Evolutionary conservation across 2,888 invertebrate genomes (phyloP).

Genomic region (Rapana venosa): DNA sequence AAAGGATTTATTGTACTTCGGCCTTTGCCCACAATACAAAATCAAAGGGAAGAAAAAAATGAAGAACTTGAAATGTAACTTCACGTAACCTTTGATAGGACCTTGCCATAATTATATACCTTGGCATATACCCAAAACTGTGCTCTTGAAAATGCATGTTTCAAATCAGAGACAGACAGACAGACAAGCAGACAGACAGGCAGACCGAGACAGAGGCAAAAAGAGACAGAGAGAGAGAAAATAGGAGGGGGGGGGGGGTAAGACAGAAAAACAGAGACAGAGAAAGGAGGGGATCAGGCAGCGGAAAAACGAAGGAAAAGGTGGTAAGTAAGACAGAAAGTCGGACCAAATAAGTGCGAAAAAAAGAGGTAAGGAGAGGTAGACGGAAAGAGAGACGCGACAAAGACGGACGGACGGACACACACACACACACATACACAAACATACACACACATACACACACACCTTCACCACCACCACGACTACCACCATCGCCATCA

Average conservation of each 20-base stretch:
- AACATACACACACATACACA: neutral
- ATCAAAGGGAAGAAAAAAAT: no score
- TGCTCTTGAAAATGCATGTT: no score
- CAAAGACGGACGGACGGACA: neutral
- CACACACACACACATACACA: neutral
- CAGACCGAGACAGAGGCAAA: neutral
- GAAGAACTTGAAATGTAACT: no score
- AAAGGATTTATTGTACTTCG: no score
- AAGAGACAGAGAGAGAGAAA: neutral
- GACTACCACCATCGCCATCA: conserved; percentile 11
- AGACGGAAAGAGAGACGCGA: neutral
- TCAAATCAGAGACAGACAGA: neutral
- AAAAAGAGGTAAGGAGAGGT: neutral
- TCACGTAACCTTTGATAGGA: no score
- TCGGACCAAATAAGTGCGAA: neutral
- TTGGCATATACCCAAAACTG: no score
- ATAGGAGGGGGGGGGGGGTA: neutral
- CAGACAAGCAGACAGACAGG: neutral
- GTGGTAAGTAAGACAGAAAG: neutral
- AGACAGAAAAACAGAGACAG: neutral
- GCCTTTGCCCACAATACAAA: no score
- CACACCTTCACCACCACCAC: neutral
- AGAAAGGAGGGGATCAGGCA: neutral
- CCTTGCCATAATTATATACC: no score
- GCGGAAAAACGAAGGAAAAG: neutral